Evolutionary conservation across 2,888 invertebrate genomes (phyloP), one percentile per base, ranked within the genome.

Genomic region (Physocephala rufipes): DNA sequence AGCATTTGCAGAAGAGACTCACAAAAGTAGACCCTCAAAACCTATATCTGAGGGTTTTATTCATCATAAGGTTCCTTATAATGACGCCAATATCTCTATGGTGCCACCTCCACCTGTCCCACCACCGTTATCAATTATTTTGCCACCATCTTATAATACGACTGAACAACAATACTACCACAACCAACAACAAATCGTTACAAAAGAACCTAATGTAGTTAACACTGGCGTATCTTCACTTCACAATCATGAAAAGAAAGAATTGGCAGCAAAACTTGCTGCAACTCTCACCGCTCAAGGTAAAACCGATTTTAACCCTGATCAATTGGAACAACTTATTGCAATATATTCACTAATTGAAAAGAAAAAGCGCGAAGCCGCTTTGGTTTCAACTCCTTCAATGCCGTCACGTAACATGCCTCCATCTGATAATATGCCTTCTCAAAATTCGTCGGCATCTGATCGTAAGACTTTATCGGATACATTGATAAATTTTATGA

Each of bases 271-370:
- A 1, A 93, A 94, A 82, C 89, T 92, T 64, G 93, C 93, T 26
- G 89, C 90, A 0, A 92, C 93, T 15, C 87, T 95, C n/a, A 87
- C 93, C 15, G 91, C 92, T 2, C 93, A 94, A 85, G 95, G 95
- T 43, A 92, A 93, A 84, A 92, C 93, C 0, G 92, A 94, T 82
- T 93, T 95, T 13, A 90, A 93, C 7, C 90, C 93, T 65, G 91
- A 90, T 66, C 93, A 95, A 80, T 84, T 95, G 36, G 92, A 94
- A 78, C 91, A 91, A 76, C 88, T 95, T 0, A 92, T 95, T 63
- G 92, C 93, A 78, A 93, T 94, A 1, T 94, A 85, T 71, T 80
- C 80, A 0, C 26, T 82, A 4, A 80, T 85, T 66, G 82, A 84
- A 71, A 81, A 83, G 55, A 84, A 83, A 66, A 83, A 82, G 67